These are phyloP conservation scores for Thalassarche chlororhynchos DNA, from an alignment of 2,113 vertebrate species.

Conservation along the genomic window DNA sequence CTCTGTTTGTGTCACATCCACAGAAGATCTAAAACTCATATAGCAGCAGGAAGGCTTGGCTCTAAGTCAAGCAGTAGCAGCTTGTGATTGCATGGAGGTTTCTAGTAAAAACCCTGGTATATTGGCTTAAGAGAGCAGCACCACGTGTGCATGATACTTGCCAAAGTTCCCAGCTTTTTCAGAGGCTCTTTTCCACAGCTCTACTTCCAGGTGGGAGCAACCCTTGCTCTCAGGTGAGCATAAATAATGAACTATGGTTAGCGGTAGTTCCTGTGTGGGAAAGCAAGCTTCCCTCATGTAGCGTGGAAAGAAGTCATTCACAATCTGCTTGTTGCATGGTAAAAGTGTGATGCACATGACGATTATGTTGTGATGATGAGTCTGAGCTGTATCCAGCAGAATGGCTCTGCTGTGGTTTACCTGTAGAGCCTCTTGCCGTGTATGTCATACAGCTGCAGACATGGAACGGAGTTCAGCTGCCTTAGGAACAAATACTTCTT, in stretches of 20 bases:
- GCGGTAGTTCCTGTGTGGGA: not conserved
- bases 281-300: not conserved
- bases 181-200: not conserved
- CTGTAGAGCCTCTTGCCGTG: not conserved
- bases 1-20: not conserved
- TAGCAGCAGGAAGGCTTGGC: not conserved
- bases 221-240: not conserved
- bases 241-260: not conserved
- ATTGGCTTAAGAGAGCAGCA: not conserved
- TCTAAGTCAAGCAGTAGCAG: not conserved
- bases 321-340: rapidly evolving
- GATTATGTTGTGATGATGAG: not conserved
- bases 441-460: not conserved
- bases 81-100: not conserved
- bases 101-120: not conserved
- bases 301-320: not conserved
- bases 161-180: not conserved
- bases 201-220: not conserved
- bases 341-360: rapidly evolving
- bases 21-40: not conserved
- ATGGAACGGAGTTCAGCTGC: not conserved
- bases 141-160: not conserved
- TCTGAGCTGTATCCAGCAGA: not conserved
- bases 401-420: not conserved
- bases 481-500: not conserved